Evolutionary conservation across 2,113 vertebrate species (phyloP).

Genomic region (Sisor rabdophorus): DNA sequence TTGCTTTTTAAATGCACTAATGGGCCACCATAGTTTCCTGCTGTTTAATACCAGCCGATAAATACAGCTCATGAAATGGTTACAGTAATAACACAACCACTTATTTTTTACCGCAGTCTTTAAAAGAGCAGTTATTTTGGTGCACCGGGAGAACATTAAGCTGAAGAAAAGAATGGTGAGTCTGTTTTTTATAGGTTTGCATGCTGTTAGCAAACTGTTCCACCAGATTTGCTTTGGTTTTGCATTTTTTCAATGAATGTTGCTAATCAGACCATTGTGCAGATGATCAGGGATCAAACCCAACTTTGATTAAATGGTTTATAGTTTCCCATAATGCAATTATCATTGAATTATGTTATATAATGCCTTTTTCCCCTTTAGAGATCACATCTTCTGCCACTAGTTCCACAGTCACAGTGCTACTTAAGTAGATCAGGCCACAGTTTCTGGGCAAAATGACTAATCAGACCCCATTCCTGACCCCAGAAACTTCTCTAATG

Average conservation of each 20-base stretch:
- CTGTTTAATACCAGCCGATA: background rate
- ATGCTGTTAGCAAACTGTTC: background rate
- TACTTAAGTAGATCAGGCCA: background rate
- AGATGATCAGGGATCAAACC: too few species aligned
- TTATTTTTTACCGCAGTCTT: constrained; percentile 69
- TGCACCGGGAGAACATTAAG: constrained; percentile 83
- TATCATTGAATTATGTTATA: too few species aligned
- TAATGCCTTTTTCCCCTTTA: too few species aligned
- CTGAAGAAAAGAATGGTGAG: constrained; percentile 85
- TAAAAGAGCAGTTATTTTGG: constrained; percentile 83
- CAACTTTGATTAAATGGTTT: background rate
- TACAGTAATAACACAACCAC: background rate
- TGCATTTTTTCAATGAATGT: too few species aligned
- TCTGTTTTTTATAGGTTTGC: background rate
- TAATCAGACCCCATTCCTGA: background rate
- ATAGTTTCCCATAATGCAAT: background rate
- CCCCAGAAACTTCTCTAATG: background rate
- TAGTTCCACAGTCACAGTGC: background rate
- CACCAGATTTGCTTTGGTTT: background rate
- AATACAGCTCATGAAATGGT: background rate
- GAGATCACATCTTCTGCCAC: background rate
- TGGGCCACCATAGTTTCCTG: background rate
- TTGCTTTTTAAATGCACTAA: too few species aligned
- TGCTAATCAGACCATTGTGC: too few species aligned
- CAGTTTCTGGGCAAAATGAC: background rate